Evolutionary conservation across 1,140 invertebrate genomes (phyloP).

Genomic region (Lucilia sericata): DNA sequence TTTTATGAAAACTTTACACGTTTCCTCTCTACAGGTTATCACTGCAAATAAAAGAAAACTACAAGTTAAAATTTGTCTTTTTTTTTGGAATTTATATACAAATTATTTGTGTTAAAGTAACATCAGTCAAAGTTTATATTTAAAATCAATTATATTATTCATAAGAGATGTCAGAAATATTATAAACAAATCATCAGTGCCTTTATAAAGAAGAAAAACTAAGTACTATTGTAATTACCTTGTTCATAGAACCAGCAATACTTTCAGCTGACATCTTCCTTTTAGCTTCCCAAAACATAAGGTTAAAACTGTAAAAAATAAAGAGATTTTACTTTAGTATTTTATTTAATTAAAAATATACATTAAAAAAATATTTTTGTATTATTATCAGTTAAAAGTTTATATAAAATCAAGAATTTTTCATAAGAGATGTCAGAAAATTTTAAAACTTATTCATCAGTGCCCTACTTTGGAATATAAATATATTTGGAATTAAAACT

Average conservation of each 20-base stretch:
- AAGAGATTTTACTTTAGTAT: neutral
- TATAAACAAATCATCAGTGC: conserved; percentile 39
- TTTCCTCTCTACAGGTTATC: neutral
- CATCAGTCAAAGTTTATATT: neutral
- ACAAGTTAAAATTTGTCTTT: neutral
- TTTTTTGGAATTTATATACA: no score
- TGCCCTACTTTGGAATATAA: neutral
- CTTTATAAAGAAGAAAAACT: neutral
- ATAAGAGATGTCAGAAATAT: conserved; percentile 50
- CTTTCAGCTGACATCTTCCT: no score
- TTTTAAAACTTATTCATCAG: conserved; percentile 30
- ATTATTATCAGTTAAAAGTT: conserved; percentile 5
- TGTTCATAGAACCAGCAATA: neutral
- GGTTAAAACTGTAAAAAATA: neutral
- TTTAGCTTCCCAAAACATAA: neutral
- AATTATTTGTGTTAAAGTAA: neutral
- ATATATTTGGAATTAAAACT: neutral
- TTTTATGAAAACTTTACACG: no score
- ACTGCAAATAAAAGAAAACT: conserved; percentile 21
- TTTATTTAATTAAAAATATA: no score
- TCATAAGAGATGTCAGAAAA: conserved; percentile 52
- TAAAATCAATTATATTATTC: conserved; percentile 38
- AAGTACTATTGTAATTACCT: no score
- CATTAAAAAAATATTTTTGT: no score
- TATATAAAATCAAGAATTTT: neutral